Base-by-base conservation (phyloP, 2,797 vertebrate species). In the Vipera ursinii region DNA sequence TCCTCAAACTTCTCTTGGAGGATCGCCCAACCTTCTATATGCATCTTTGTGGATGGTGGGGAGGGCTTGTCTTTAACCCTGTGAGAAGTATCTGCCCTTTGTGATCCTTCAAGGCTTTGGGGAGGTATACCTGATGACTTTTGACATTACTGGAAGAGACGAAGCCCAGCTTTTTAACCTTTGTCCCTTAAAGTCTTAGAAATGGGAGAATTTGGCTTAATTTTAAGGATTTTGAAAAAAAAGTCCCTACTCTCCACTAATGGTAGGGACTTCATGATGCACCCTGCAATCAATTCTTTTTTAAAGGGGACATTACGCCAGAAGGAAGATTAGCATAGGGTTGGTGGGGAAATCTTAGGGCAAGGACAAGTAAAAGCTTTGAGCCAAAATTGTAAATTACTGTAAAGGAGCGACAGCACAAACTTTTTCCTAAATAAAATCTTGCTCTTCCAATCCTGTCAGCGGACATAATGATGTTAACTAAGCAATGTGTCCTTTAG, bases 401-500 rank as follows among this genome's bases (percentile, higher is more conserved):
- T 51, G 48, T 17, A 86, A 82, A 8, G 73, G 20, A 82, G 38
- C 0, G 3, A 24, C 8, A 48, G 9, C 73, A 12, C 2, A 4
- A 24, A 48, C 20, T 48, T 48, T 53, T 82, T 82, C 6, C 20
- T 48, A 24, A 82, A 82, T 24, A 44, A 82, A 48, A 48, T 48
- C 73, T 82, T 82, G 73, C 73, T 82, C 38, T 82, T 82, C 20
- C 20, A 10, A 24, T 38, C 48, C 38, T 65, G 22, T 48, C 38
- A 82, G 20, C 48, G 24, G 24, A 48, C 20, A 22, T 44, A 12
- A 82, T 48, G 48, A 82, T 24, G 3, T 82, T 22, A 24, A 82
- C 20, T 48, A 48, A 20, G 0, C 51, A 9, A 65, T n/a, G 9
- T 73, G 28, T 85, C 48, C 85, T 94, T 91, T 94, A 97, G 44